A percentile compares a stretch with the other conserved stretches of the same genome.
Evolutionary conservation across 2,797 vertebrate genomes (phyloP).

Genomic region (Pangasius djambal): DNA sequence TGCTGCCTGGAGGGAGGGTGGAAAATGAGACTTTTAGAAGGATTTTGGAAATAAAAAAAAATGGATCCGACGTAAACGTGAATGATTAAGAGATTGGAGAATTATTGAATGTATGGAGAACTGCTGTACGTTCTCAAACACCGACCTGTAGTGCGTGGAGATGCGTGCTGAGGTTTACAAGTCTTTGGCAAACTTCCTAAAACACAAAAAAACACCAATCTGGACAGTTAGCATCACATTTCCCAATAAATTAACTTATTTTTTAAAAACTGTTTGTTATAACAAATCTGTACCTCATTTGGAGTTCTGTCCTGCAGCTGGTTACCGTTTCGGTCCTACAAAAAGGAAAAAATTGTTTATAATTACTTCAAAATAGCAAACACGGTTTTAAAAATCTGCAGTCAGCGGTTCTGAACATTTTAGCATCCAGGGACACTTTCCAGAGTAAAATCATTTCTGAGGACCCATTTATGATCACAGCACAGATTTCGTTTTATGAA

Average conservation of each 20-base stretch:
- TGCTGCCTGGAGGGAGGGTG: conserved; percentile 72
- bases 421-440: neutral
- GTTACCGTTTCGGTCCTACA: conserved; percentile 89
- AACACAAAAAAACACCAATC: conserved; percentile 23
- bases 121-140: neutral
- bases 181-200: conserved; percentile 81
- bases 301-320: conserved; percentile 78
- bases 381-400: neutral
- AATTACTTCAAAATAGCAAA: neutral
- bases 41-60: neutral
- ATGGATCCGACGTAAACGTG: neutral
- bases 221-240: neutral
- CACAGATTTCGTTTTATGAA: neutral
- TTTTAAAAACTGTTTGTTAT: neutral
- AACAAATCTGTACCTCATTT: conserved; percentile 75
- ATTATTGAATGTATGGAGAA: neutral
- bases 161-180: conserved; percentile 80
- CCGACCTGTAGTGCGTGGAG: conserved; percentile 86
- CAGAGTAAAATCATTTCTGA: neutral
- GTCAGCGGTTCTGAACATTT: neutral
- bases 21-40: neutral
- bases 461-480: neutral
- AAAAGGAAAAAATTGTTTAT: conserved; percentile 16
- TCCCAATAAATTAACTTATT: neutral
- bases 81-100: neutral